phyloP scores from a whole-genome alignment of 1,140 invertebrate species.

The Temnothorax nylanderi region DNA sequence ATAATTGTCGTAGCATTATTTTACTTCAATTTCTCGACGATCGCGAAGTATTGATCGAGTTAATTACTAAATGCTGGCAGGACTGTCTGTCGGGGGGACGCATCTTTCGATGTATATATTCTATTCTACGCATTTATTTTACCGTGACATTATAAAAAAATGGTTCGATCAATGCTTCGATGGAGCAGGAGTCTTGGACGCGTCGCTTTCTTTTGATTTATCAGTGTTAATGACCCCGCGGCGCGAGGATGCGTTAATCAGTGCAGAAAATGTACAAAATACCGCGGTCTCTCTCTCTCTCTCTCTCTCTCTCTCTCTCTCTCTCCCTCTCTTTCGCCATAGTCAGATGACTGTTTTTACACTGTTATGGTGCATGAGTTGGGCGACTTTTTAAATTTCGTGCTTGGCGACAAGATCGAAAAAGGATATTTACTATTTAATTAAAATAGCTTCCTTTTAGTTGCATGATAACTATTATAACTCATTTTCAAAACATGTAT shows the following conservation, averaged over 20 bases:
- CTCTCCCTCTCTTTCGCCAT: conserved; percentile 59
- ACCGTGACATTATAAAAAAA: conserved; percentile 21
- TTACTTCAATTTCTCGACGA: neutral
- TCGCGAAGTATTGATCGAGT: neutral
- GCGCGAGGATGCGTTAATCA: conserved; percentile 65
- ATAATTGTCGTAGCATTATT: neutral
- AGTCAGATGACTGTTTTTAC: conserved; percentile 51
- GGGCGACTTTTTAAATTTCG: conserved; percentile 12
- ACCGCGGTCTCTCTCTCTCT: neutral
- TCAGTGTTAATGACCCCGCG: conserved; percentile 65
- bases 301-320: too few relatives aligned
- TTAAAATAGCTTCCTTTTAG: neutral
- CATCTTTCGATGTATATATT: neutral
- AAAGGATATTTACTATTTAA: neutral
- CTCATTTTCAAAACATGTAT: neutral
- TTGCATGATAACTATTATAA: conserved; percentile 8
- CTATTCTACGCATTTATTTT: neutral
- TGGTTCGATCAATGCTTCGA: conserved; percentile 29
- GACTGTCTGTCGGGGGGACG: neutral
- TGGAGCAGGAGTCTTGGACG: conserved; percentile 16
- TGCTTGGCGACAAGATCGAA: neutral
- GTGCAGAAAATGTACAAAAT: conserved; percentile 66
- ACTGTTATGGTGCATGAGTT: neutral
- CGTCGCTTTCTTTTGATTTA: conserved; percentile 62
- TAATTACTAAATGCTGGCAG: neutral